Evolutionary conservation across 2,113 vertebrate species (phyloP).

Genomic region (Phrynocephalus versicolor): DNA sequence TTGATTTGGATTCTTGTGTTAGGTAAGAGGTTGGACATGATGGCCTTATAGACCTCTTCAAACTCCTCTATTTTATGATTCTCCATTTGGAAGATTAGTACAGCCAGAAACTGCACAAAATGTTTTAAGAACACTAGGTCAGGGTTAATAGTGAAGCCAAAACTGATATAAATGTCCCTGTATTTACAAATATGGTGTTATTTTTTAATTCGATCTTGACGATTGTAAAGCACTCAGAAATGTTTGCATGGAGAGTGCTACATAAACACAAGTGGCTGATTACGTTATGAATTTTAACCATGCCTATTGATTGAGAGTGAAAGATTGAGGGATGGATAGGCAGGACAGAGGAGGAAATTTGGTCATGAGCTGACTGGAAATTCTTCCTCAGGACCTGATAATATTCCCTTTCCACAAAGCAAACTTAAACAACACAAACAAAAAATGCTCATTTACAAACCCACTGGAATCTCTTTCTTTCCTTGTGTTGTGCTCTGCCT

Average conservation of each 20-base stretch:
- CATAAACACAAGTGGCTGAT: slow-evolving; percentile 39
- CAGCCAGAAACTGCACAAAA: slow-evolving; percentile 35
- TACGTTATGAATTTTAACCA: slow-evolving; percentile 31
- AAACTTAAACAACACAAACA: fast-evolving
- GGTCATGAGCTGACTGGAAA: background rate
- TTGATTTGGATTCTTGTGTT: too few relatives aligned
- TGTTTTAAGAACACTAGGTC: background rate
- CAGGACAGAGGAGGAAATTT: background rate
- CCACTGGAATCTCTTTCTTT: background rate
- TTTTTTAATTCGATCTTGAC: slow-evolving; percentile 63
- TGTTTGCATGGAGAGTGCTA: slow-evolving; percentile 34
- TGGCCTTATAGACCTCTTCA: too few relatives aligned
- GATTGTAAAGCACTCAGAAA: slow-evolving; percentile 18
- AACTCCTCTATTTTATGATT: background rate
- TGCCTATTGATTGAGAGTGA: background rate
- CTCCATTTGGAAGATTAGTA: background rate
- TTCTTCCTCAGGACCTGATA: slow-evolving; percentile 15
- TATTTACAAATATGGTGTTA: slow-evolving; percentile 46
- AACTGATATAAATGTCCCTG: slow-evolving; percentile 47
- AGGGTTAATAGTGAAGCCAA: slow-evolving; percentile 48
- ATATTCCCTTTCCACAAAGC: background rate
- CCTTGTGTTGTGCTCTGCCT: background rate
- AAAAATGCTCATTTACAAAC: background rate
- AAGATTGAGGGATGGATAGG: background rate
- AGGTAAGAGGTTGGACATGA: too few relatives aligned